Conservation (phyloP, 2,113 vertebrate species). For the Engystomops pustulosus region DNA sequence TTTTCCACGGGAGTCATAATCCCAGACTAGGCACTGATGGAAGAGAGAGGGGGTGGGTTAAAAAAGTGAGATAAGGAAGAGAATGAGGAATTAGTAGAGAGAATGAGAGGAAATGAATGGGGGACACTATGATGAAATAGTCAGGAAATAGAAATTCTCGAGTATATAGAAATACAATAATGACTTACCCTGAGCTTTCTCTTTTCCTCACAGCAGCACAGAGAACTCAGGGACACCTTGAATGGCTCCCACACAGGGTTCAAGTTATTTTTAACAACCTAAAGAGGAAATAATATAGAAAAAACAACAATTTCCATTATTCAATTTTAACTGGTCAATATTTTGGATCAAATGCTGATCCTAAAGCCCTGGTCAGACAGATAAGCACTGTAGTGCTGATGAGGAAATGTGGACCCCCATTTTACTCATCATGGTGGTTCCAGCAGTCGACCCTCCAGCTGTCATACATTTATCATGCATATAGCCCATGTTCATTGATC, state of each 20-base stretch:
- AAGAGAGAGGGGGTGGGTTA: neutral
- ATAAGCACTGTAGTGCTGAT: no score
- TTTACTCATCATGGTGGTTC: no score
- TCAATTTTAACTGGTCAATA: no score
- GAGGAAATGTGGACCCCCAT: no score
- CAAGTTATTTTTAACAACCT: slow-evolving; percentile 96
- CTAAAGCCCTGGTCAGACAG: no score
- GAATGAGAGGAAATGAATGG: neutral
- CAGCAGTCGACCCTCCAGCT: neutral
- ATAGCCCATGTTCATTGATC: neutral
- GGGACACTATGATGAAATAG: neutral
- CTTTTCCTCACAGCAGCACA: slow-evolving; percentile 93
- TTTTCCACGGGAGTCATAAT: slow-evolving; percentile 91
- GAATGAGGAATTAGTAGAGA: slow-evolving; percentile 13
- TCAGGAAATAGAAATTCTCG: neutral
- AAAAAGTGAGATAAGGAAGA: neutral
- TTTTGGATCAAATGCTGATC: no score
- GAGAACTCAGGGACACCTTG: slow-evolving; percentile 89
- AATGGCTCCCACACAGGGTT: slow-evolving; percentile 95
- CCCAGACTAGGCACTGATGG: slow-evolving; percentile 88
- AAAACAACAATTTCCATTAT: neutral
- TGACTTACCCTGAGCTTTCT: slow-evolving; percentile 85
- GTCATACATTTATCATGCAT: neutral
- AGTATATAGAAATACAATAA: neutral
- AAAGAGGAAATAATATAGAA: neutral